Evolutionary conservation across 1,140 invertebrate genomes (phyloP).

Genomic region (Bathynomus jamesi): DNA sequence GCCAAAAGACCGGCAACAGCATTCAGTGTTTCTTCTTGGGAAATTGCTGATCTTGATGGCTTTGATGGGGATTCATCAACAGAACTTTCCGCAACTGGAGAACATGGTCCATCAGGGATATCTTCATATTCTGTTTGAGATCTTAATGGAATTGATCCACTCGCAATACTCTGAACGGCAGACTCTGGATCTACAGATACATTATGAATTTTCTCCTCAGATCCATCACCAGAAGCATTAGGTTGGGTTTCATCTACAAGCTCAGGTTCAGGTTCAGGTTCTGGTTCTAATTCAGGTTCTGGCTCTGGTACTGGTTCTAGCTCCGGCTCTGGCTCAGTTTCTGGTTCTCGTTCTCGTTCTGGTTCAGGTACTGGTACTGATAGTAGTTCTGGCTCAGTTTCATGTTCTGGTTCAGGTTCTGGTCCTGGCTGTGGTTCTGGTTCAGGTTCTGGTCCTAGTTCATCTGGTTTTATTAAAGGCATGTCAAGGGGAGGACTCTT

Average conservation of each 20-base stretch:
- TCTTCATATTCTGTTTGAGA: slow-evolving; percentile 24
- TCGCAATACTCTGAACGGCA: not conserved
- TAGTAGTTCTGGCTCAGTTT: not conserved
- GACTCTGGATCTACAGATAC: not conserved
- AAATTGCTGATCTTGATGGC: slow-evolving; percentile 66
- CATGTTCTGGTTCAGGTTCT: not conserved
- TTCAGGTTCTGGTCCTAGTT: not conserved
- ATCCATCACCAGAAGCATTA: not conserved
- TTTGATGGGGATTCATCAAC: slow-evolving; percentile 36
- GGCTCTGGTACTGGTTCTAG: not conserved
- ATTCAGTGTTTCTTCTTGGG: slow-evolving; percentile 85
- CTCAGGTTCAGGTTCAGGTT: no score
- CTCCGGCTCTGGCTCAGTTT: no score
- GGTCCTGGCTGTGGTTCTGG: not conserved
- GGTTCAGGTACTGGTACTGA: not conserved
- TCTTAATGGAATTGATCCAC: not conserved
- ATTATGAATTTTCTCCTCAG: not conserved
- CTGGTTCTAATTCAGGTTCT: not conserved
- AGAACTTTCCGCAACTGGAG: slow-evolving; percentile 24
- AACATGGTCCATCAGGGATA: slow-evolving; percentile 17
- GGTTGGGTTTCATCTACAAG: not conserved
- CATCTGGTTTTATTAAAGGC: slow-evolving; percentile 18
- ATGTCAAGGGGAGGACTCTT: slow-evolving; percentile 14
- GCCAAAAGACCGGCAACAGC: slow-evolving; percentile 71
- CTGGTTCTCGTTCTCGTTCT: no score